Percentiles rank a stretch among this genome's conserved stretches.
phyloP scores from a whole-genome alignment of 1,140 invertebrate species.

The Drosophila fuyamai region DNA sequence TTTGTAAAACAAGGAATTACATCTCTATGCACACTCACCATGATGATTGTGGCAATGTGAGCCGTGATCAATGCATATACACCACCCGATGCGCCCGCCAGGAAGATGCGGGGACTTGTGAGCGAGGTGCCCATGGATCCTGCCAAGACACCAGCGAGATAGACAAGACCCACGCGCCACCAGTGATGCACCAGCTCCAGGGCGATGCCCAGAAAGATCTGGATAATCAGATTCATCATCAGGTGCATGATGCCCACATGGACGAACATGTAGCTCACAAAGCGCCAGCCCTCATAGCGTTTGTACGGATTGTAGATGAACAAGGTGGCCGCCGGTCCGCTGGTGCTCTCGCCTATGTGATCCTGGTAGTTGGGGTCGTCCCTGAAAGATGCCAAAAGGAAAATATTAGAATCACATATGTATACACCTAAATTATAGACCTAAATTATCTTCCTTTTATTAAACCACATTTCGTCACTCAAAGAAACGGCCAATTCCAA shows the following conservation, averaged over 20 bases:
- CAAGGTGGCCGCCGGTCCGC: conserved; percentile 90
- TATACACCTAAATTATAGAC: no score
- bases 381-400: conserved; percentile 25
- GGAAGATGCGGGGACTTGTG: conserved; percentile 92
- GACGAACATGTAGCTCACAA: conserved; percentile 98
- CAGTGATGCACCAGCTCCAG: conserved; percentile 98
- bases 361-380: conserved; percentile 79
- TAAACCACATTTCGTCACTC: no score
- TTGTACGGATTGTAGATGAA: conserved; percentile 96
- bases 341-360: conserved; percentile 84
- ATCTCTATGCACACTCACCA: conserved; percentile 87
- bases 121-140: conserved; percentile 96
- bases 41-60: conserved; percentile 96
- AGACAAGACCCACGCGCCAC: conserved; percentile 94
- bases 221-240: conserved; percentile 96
- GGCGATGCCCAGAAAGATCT: conserved; percentile 95
- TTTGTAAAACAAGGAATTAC: not conserved
- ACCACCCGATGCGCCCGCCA: conserved; percentile 98
- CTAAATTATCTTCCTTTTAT: no score
- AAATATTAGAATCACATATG: not conserved
- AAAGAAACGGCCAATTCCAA: no score
- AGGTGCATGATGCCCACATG: conserved; percentile 96
- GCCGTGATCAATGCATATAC: conserved; percentile 98
- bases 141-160: conserved; percentile 92
- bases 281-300: conserved; percentile 96